Percentiles rank a stretch among this genome's conserved stretches.
These are phyloP conservation scores for Gambelia wislizenii DNA, from an alignment of 2,797 vertebrate genomes.

Conservation along the genomic window DNA sequence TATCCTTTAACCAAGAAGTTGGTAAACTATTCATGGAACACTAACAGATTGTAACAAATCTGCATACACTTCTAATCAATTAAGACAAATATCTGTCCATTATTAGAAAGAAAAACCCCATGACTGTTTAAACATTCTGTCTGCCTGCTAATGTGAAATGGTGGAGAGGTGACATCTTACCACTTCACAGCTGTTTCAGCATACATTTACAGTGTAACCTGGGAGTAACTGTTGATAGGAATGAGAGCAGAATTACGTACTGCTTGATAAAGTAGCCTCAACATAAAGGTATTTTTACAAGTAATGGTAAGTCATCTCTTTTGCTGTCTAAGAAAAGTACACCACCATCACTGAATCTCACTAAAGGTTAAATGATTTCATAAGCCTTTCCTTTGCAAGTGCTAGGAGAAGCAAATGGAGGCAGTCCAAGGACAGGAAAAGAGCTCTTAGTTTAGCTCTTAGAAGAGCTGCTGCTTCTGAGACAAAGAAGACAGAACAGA, in stretches of 20 bases:
- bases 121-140: not conserved
- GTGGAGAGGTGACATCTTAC: not conserved
- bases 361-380: not conserved
- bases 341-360: not conserved
- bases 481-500: not conserved
- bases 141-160: not conserved
- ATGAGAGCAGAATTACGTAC: not conserved
- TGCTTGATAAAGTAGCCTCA: not conserved
- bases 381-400: not conserved
- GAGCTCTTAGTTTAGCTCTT: not conserved
- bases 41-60: not conserved
- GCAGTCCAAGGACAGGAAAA: not conserved
- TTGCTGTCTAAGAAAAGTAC: not conserved
- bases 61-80: not conserved
- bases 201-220: not conserved
- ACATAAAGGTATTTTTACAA: not conserved
- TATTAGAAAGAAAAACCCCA: not conserved
- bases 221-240: not conserved
- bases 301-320: not conserved
- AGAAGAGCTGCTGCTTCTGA: not conserved
- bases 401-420: not conserved
- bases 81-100: not conserved
- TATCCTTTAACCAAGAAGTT: not conserved
- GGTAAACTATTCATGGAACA: not conserved
- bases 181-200: not conserved